Percentiles rank a stretch among this genome's conserved stretches.
Conservation (phyloP, 1,140 invertebrate species). For the Neelides sp. region DNA sequence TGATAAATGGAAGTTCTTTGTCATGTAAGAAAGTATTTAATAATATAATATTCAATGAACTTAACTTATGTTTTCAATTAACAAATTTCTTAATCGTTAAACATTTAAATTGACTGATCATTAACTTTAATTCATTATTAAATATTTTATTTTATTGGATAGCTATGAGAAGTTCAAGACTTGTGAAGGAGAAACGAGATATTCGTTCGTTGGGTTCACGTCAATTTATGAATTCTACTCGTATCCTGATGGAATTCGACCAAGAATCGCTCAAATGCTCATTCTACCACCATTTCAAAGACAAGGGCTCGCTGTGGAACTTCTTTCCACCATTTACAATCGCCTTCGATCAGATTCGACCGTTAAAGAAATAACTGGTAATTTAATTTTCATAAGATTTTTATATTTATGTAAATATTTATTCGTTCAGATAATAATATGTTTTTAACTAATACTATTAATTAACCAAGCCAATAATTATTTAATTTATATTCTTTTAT, state of each 20-base stretch:
- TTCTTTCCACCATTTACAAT: conserved; percentile 64
- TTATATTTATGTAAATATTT: no score
- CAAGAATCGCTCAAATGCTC: conserved; percentile 81
- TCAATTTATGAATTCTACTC: conserved; percentile 92
- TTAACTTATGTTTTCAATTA: not conserved
- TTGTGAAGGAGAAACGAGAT: conserved; percentile 47
- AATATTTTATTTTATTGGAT: no score
- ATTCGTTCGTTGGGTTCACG: conserved; percentile 70
- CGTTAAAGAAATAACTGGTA: conserved; percentile 77
- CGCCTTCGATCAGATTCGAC: conserved; percentile 52
- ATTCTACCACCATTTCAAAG: conserved; percentile 79
- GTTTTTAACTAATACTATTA: not conserved
- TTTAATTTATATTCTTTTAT: no score
- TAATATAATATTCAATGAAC: not conserved
- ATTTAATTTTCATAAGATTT: conserved; percentile 1
- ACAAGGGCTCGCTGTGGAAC: conserved; percentile 63
- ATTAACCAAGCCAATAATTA: not conserved
- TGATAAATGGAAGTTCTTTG: conserved; percentile 79
- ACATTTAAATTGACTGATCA: not conserved
- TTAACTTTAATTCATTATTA: not conserved
- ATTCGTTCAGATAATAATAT: no score
- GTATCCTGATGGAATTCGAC: conserved; percentile 71
- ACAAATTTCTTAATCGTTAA: not conserved
- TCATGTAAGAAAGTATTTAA: conserved; percentile 53
- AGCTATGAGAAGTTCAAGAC: conserved; percentile 71